Evolutionary conservation across 2,797 vertebrate species (phyloP).

Genomic region (Picus viridis): DNA sequence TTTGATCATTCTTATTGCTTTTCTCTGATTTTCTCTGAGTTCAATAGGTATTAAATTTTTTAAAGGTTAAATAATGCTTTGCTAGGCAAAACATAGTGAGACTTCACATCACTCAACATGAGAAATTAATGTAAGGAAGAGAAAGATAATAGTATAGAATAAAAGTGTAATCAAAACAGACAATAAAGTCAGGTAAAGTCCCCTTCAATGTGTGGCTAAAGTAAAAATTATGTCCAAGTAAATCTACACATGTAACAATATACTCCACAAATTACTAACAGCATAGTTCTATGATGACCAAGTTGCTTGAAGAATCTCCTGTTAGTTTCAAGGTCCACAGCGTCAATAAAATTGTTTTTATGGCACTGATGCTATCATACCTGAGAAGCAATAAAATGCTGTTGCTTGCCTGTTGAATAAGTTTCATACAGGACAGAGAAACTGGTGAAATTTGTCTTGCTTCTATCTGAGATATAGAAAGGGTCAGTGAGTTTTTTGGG

Average conservation of each 20-base stretch:
- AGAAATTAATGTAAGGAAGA: neutral
- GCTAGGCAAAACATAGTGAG: neutral
- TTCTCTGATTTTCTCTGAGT: neutral
- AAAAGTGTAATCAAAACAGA: neutral
- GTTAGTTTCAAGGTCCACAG: neutral
- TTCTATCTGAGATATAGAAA: neutral
- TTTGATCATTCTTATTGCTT: neutral
- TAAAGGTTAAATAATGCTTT: neutral
- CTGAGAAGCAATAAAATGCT: neutral
- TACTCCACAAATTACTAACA: neutral
- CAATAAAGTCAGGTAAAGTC: neutral
- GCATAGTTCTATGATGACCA: neutral
- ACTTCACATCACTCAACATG: neutral
- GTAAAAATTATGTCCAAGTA: neutral
- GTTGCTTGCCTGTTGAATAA: neutral
- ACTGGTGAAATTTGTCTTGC: neutral
- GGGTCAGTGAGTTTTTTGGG: accelerated
- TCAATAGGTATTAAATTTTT: neutral
- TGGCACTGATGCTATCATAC: neutral
- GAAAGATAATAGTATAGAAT: neutral
- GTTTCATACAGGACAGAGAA: neutral
- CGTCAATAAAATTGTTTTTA: neutral
- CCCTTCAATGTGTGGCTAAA: neutral
- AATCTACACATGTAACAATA: neutral
- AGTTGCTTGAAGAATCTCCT: neutral